These are phyloP conservation scores for Vanessa atalanta DNA, from an alignment of 1,140 invertebrate species.

Conservation along the genomic window DNA sequence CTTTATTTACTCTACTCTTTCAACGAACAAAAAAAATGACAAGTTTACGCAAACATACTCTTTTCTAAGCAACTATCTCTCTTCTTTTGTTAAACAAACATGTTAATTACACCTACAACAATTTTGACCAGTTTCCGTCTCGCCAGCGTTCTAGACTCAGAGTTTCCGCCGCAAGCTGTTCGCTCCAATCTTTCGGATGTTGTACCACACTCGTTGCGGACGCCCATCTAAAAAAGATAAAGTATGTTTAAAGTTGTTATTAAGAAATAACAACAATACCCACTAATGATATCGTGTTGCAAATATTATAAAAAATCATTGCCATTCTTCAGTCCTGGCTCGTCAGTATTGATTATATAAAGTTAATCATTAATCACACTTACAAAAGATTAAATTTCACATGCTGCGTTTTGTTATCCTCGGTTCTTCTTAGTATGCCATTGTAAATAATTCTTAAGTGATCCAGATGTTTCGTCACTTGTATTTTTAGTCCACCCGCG, in stretches of 20 bases:
- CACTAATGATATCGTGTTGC: no score
- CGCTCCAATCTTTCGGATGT: conserved; percentile 78
- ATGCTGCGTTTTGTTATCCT: conserved; percentile 72
- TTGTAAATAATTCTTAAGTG: conserved; percentile 83
- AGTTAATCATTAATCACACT: conserved; percentile 22
- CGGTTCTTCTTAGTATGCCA: conserved; percentile 79
- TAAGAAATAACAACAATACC: no score
- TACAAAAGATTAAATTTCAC: conserved; percentile 62
- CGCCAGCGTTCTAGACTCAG: conserved; percentile 82
- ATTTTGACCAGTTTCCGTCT: conserved; percentile 62
- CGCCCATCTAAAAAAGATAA: conserved; percentile 80
- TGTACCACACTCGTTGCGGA: conserved; percentile 75
- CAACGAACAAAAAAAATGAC: no score
- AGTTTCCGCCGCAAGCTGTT: conserved; percentile 76
- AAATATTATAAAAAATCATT: no score
- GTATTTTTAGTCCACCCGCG: conserved; percentile 82
- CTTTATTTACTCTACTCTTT: no score
- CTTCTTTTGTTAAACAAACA: no score
- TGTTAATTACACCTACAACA: conserved; percentile 49
- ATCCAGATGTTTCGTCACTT: conserved; percentile 78
- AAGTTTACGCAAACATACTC: no score
- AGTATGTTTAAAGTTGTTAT: no score
- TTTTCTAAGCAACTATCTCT: no score
- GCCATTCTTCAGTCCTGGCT: no score
- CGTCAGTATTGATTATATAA: no score